Evolutionary conservation across 2,797 vertebrate species (phyloP), one percentile per base, ranked within the genome.

Genomic region (Emydoidea blandingii): DNA sequence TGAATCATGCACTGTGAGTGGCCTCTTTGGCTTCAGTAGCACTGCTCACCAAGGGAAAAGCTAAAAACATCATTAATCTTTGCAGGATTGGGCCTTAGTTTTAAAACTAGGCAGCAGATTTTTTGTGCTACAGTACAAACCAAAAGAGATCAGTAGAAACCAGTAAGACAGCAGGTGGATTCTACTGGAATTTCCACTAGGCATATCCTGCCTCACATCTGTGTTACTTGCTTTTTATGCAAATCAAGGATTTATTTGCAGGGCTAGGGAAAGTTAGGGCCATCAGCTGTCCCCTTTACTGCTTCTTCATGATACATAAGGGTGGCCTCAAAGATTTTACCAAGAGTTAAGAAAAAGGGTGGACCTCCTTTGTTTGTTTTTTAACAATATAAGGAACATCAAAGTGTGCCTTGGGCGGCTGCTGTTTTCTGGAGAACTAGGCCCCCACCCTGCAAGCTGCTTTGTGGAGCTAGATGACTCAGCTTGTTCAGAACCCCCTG

Each of bases 261-360:
- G 84, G 54, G 88, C 88, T 93, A 96, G 89, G 92, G 94, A 95
- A 96, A 94, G 93, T 93, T 94, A 96, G 94, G 96, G 82, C 89
- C 94, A 80, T 80, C 50, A 25, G 25, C 6, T 82, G 82, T 93
- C 91, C 37, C 15, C 4, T 89, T 88, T 92, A 92, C 85, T 91
- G 44, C 59, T 95, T 25, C 93, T 90, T 76, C 79, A 59, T 86
- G 81, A 76, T 96, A 53, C 49, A 85, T 93, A 57, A 0, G 0
- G 74, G 49, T 92, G 80, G 87, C 27, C 86, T 52, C 68, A 57
- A 86, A 56, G 4, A 2, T 12, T 56, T 78, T 78, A 37, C 65
- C 19, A 12, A 72, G 5, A 21, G 21, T 37, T 37, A 72, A 41
- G n/a, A 41, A 23, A 41, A 62, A 16, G 31, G 59, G 14, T 34